phyloP scores from a whole-genome alignment of 2,113 vertebrate genomes.

The Pachypanchax playfairii region DNA sequence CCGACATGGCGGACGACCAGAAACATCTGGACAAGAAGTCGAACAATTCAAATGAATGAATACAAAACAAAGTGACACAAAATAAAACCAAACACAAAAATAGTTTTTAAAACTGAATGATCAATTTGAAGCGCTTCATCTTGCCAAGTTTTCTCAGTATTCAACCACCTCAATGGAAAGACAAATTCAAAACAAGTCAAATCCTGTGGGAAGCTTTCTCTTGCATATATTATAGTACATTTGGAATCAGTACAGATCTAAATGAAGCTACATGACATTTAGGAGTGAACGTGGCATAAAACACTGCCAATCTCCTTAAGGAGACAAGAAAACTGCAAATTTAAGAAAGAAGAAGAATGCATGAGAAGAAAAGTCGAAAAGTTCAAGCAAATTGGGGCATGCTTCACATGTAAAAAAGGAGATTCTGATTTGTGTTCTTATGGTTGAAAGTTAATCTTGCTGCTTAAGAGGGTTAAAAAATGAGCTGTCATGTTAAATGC shows the following conservation, averaged over 20 bases:
- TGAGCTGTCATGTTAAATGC: slow-evolving; percentile 33
- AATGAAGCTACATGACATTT: slow-evolving; percentile 4
- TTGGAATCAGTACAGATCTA: slow-evolving; percentile 7
- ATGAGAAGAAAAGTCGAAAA: slow-evolving; percentile 3
- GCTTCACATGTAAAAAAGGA: slow-evolving; percentile 2
- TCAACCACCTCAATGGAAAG: slow-evolving; percentile 1
- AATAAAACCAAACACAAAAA: slow-evolving; percentile 19
- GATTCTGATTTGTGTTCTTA: slow-evolving; percentile 13
- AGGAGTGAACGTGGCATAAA: slow-evolving; percentile 8
- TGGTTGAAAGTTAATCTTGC: slow-evolving; percentile 28
- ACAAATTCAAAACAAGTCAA: background rate
- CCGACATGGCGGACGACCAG: slow-evolving; percentile 26
- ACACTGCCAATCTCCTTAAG: slow-evolving; percentile 22
- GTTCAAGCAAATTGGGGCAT: slow-evolving; percentile 11
- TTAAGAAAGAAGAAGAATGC: slow-evolving; percentile 9
- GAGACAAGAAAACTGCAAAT: slow-evolving; percentile 7
- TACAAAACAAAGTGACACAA: slow-evolving; percentile 7
- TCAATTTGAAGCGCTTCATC: slow-evolving; percentile 40
- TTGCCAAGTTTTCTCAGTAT: slow-evolving; percentile 43
- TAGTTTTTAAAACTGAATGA: slow-evolving; percentile 26
- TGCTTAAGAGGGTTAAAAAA: slow-evolving; percentile 11
- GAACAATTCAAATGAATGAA: slow-evolving; percentile 35
- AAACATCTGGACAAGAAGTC: slow-evolving; percentile 55
- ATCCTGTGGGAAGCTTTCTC: background rate
- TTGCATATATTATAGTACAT: background rate